phyloP scores from a whole-genome alignment of 1,140 invertebrate species.

The Octopus sinensis region DNA sequence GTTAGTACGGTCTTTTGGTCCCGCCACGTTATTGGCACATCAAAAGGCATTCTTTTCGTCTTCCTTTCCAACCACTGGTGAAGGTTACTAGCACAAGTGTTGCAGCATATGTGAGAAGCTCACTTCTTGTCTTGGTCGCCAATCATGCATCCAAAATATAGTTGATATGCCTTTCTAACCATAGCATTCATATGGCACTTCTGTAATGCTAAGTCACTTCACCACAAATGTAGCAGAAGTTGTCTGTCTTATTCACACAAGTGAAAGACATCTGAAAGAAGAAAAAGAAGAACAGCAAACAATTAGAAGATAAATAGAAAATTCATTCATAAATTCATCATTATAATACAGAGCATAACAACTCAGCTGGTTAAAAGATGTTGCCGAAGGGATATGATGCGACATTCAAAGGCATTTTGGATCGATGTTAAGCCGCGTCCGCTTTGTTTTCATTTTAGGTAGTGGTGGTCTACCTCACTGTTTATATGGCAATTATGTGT shows the following conservation, averaged over 20 bases:
- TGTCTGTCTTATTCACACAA: not conserved
- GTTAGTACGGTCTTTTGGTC: not conserved
- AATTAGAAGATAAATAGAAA: no score
- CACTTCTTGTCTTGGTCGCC: slow-evolving; percentile 1
- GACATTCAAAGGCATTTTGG: no score
- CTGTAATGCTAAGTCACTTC: not conserved
- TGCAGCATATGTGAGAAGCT: not conserved
- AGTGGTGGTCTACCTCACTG: no score
- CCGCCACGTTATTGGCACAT: not conserved
- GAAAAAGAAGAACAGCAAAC: not conserved
- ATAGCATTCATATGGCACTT: not conserved
- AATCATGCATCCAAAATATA: not conserved
- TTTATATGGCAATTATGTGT: no score
- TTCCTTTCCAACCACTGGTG: not conserved
- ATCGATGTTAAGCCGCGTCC: no score
- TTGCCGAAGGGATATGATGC: no score
- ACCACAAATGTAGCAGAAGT: slow-evolving; percentile 2
- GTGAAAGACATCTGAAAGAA: slow-evolving; percentile 4
- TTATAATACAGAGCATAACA: no score
- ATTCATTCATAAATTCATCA: no score
- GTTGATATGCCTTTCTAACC: not conserved
- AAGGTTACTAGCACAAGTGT: not conserved
- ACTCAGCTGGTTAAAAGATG: no score
- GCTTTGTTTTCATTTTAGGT: no score
- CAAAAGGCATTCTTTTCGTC: not conserved